A percentile compares a stretch with the other conserved stretches of the same genome.
Conservation (phyloP, 2,797 vertebrate species). For the Pachyuromys duprasi region DNA sequence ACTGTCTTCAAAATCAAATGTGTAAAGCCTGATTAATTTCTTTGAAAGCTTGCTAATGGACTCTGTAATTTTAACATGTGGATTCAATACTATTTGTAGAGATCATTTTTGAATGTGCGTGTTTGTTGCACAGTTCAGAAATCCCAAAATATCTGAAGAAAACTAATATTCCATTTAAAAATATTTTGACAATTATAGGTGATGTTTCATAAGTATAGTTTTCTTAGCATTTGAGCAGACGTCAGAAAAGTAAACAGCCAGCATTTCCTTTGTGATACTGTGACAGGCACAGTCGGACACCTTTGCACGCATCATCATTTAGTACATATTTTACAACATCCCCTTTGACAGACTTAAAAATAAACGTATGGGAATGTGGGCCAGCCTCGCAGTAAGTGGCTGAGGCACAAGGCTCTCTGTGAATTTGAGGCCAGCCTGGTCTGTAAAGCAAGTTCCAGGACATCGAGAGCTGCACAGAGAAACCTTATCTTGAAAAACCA, state of each 20-base stretch:
- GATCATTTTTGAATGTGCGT: slow-evolving; percentile 31
- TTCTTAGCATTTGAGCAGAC: slow-evolving; percentile 38
- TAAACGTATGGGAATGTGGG: not conserved
- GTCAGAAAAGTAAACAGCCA: not conserved
- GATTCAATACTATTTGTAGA: not conserved
- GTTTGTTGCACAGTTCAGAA: slow-evolving; percentile 23
- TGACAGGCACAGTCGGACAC: not conserved
- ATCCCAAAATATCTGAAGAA: not conserved
- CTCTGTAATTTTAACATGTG: not conserved
- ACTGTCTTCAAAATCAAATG: not conserved
- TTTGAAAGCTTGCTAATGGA: not conserved
- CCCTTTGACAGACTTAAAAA: not conserved
- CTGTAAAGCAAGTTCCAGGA: too few relatives aligned
- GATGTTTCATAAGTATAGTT: not conserved
- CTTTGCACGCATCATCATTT: not conserved
- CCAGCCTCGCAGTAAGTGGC: not conserved
- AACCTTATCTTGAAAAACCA: too few relatives aligned
- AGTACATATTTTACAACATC: not conserved
- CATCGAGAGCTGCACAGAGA: too few relatives aligned
- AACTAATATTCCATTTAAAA: not conserved
- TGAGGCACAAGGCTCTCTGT: too few relatives aligned
- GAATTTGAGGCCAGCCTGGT: too few relatives aligned
- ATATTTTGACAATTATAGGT: not conserved
- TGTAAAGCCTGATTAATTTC: slow-evolving; percentile 40
- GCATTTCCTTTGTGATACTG: not conserved